These are phyloP conservation scores for Cydia fagiglandana DNA, from an alignment of 1,140 invertebrate species.

Conservation along the genomic window DNA sequence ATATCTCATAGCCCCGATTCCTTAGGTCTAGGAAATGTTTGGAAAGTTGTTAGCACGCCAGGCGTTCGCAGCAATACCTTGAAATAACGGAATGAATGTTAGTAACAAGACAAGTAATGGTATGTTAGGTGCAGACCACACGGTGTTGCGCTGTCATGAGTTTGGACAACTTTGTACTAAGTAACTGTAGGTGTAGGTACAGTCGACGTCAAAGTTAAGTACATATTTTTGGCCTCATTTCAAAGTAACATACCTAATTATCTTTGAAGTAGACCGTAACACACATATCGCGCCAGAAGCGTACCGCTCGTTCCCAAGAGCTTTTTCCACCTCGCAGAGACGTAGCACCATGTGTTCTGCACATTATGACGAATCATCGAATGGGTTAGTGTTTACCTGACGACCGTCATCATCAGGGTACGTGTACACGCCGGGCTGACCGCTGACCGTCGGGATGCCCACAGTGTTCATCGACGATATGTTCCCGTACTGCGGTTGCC, in stretches of 20 bases:
- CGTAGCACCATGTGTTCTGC: not conserved
- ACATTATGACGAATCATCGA: conserved; percentile 53
- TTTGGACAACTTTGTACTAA: not conserved
- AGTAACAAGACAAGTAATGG: conserved; percentile 28
- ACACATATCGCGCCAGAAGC: not conserved
- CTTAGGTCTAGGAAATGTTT: conserved; percentile 45
- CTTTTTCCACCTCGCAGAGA: not conserved
- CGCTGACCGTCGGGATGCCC: conserved; percentile 63
- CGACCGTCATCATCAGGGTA: conserved; percentile 64
- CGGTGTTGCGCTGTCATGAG: not conserved
- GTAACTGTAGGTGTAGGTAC: too few relatives aligned
- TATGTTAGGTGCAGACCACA: not conserved
- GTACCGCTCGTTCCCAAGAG: not conserved
- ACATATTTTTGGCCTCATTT: too few relatives aligned
- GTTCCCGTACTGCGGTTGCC: conserved; percentile 50
- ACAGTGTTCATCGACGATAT: conserved; percentile 70
- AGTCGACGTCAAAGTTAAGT: too few relatives aligned
- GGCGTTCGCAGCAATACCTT: conserved; percentile 43
- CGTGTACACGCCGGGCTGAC: conserved; percentile 55
- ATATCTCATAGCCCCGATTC: conserved; percentile 45
- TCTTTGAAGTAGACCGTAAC: not conserved
- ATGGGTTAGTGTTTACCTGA: conserved; percentile 69
- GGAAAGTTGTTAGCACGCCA: conserved; percentile 41
- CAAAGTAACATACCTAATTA: too few relatives aligned
- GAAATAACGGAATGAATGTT: conserved; percentile 41